These are phyloP conservation scores for Dascillus cervinus DNA, from an alignment of 2,888 invertebrate species.

Conservation along the genomic window DNA sequence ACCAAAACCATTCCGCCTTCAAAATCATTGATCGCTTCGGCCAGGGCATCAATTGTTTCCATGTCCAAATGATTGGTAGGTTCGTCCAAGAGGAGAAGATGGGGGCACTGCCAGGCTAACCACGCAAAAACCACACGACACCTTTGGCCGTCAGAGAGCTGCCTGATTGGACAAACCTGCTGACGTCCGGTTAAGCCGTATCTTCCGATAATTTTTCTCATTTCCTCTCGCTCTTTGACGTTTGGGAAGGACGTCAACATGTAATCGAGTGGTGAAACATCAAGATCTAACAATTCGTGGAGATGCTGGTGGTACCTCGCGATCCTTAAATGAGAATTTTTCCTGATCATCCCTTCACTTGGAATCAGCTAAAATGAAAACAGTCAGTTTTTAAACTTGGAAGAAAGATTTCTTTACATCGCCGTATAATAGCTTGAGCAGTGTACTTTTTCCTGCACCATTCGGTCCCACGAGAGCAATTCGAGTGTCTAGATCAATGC, in stretches of 20 bases:
- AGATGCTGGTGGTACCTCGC: slow-evolving; percentile 98
- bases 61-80: slow-evolving; percentile 96
- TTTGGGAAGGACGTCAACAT: slow-evolving; percentile 97
- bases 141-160: slow-evolving; percentile 94
- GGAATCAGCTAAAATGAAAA: slow-evolving; percentile 66
- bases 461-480: slow-evolving; percentile 96
- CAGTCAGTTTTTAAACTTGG: too few relatives aligned
- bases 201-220: slow-evolving; percentile 97
- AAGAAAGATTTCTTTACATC: slow-evolving; percentile 60
- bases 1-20: slow-evolving; percentile 98
- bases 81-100: slow-evolving; percentile 75
- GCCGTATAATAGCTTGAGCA: slow-evolving; percentile 90
- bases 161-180: slow-evolving; percentile 89
- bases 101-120: slow-evolving; percentile 96
- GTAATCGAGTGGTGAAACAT: slow-evolving; percentile 92
- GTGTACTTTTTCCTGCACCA: slow-evolving; percentile 97
- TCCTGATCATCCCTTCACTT: slow-evolving; percentile 92
- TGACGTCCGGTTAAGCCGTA: slow-evolving; percentile 97
- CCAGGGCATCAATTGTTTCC: slow-evolving; percentile 97
- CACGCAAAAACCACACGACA: slow-evolving; percentile 99
- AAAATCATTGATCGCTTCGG: slow-evolving; percentile 95
- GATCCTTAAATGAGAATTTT: slow-evolving; percentile 95
- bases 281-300: slow-evolving; percentile 90
- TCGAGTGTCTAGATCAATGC: slow-evolving; percentile 93
- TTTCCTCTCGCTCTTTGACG: slow-evolving; percentile 96